phyloP scores from a whole-genome alignment of 2,797 vertebrate genomes.

The Echeneis naucrates region DNA sequence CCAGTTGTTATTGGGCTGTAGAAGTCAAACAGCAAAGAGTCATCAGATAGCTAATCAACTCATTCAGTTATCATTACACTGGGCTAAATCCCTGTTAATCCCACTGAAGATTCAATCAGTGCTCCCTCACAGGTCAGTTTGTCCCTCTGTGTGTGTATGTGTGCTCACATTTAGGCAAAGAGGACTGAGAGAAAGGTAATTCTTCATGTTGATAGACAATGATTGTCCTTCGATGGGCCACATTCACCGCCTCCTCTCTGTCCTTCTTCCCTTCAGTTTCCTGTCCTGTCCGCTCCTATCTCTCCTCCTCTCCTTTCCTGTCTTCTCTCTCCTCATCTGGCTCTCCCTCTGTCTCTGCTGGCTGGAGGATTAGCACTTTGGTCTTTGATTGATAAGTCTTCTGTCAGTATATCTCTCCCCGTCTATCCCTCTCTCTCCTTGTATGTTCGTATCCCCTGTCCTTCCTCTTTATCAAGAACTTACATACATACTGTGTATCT shows the following conservation, averaged over 20 bases:
- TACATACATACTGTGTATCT: conserved; percentile 7
- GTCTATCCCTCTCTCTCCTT: conserved; percentile 19
- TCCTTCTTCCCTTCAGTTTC: conserved; percentile 52
- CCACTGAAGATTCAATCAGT: conserved; percentile 80
- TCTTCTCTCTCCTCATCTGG: conserved; percentile 29
- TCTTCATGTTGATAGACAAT: conserved; percentile 82
- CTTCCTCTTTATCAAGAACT: conserved; percentile 6
- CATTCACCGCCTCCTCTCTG: conserved; percentile 55
- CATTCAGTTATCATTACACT: conserved; percentile 81
- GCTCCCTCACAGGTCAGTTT: conserved; percentile 71
- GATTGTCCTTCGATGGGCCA: conserved; percentile 79
- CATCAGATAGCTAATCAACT: conserved; percentile 82
- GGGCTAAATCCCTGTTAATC: conserved; percentile 82
- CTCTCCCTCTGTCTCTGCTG: conserved; percentile 36
- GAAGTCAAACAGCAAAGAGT: conserved; percentile 78
- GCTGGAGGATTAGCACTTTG: conserved; percentile 48
- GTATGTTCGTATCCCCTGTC: conserved; percentile 20
- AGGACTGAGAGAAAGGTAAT: conserved; percentile 73
- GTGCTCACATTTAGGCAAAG: conserved; percentile 49
- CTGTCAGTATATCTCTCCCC: conserved; percentile 42
- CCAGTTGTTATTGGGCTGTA: conserved; percentile 67
- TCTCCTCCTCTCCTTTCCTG: conserved; percentile 29
- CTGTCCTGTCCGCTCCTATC: conserved; percentile 41
- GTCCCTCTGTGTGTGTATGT: conserved; percentile 57
- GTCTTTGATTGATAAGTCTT: conserved; percentile 63